phyloP scores from a whole-genome alignment of 2,113 vertebrate species.

The Cyrtonyx montezumae region DNA sequence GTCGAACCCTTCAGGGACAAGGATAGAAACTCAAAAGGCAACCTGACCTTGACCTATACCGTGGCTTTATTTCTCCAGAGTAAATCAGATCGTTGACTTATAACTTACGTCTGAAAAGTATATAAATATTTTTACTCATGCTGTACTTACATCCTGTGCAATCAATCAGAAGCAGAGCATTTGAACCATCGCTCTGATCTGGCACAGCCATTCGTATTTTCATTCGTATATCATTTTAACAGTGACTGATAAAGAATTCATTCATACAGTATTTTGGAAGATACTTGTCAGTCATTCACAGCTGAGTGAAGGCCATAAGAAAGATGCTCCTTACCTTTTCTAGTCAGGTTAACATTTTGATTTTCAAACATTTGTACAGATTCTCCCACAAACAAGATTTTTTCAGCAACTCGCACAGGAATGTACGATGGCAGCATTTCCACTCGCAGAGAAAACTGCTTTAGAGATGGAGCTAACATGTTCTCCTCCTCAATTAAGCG shows the following conservation, averaged over 20 bases:
- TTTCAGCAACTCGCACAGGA: slow-evolving; percentile 94
- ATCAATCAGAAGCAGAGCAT: not conserved
- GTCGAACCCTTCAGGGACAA: not conserved
- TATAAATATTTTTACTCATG: not conserved
- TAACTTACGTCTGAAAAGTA: not conserved
- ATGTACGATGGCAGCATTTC: slow-evolving; percentile 98
- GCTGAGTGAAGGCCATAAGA: not conserved
- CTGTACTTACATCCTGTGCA: not conserved
- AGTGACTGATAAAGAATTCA: not conserved
- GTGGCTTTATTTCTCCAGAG: not conserved
- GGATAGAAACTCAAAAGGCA: not conserved
- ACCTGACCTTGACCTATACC: not conserved
- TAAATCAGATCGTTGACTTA: not conserved
- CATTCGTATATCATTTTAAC: not conserved
- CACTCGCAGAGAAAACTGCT: slow-evolving; percentile 94
- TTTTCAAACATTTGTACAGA: slow-evolving; percentile 99
- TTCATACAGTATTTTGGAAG: not conserved
- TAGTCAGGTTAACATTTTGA: slow-evolving; percentile 91
- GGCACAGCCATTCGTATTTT: not conserved
- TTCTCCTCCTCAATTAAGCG: slow-evolving; percentile 97
- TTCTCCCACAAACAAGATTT: slow-evolving; percentile 98
- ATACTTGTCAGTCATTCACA: not conserved
- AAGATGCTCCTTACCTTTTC: slow-evolving; percentile 84
- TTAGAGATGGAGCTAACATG: slow-evolving; percentile 95
- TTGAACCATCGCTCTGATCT: not conserved